A percentile compares a stretch with the other conserved stretches of the same genome.
phyloP scores from a whole-genome alignment of 53 echinoderm and acorn worm species.

The Apostichopus leukothele region DNA sequence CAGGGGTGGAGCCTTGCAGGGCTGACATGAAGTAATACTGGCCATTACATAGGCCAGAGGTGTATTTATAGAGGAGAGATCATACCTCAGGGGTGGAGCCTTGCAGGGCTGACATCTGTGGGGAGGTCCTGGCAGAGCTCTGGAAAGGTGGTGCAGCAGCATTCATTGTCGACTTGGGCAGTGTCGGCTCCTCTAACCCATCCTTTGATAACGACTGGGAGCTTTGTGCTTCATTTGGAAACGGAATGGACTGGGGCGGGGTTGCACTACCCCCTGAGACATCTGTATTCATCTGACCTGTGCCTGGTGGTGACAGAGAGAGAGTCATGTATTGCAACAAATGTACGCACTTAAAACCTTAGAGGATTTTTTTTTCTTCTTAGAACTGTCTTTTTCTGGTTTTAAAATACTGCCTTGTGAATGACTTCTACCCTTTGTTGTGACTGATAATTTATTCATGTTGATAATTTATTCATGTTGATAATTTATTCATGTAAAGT shows the following conservation, averaged over 20 bases:
- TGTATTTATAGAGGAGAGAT: no score
- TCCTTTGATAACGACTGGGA: conserved; percentile 15
- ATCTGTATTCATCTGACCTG: conserved; percentile 20
- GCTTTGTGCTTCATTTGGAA: conserved; percentile 2
- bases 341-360: no score
- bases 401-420: no score
- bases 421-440: no score
- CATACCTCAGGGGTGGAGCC: conserved; percentile 28
- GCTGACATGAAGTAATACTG: conserved; percentile 55
- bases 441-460: no score
- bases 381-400: no score
- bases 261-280: conserved; percentile 31
- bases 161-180: conserved; percentile 91
- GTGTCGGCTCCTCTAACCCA: conserved; percentile 16
- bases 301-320: background rate
- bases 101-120: conserved; percentile 51
- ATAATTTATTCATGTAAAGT: no score
- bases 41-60: no score
- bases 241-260: conserved; percentile 43
- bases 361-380: no score
- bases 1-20: conserved; percentile 14
- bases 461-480: no score
- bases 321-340: no score
- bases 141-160: conserved; percentile 93
- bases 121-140: conserved; percentile 77